phyloP scores from a whole-genome alignment of 2,113 vertebrate genomes.

The Helogale parvula region DNA sequence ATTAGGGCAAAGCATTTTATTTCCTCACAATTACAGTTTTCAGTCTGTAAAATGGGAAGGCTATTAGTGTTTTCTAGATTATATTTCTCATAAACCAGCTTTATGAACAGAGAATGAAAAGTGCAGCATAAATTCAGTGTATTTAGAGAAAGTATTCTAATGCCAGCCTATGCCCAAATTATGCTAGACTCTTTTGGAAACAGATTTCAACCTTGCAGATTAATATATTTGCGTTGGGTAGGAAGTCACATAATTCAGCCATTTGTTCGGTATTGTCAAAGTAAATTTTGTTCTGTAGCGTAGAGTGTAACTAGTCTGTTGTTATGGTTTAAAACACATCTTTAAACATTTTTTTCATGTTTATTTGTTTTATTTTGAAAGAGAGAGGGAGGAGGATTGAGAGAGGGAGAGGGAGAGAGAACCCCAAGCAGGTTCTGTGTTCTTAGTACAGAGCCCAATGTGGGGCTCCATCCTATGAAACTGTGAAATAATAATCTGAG shows the following conservation, averaged over 20 bases:
- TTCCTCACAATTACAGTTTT: conserved; percentile 62
- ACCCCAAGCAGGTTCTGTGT: no score
- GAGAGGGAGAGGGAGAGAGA: no score
- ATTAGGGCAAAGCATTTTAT: conserved; percentile 59
- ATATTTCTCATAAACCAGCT: conserved; percentile 37
- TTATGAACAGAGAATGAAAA: conserved; percentile 29
- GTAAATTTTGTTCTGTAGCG: conserved; percentile 11
- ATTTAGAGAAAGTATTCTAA: conserved; percentile 31
- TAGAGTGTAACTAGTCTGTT: neutral
- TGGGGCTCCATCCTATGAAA: no score
- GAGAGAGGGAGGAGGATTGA: no score
- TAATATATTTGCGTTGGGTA: neutral
- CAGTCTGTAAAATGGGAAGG: conserved; percentile 28
- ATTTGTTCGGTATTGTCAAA: conserved; percentile 30
- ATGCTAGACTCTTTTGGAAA: neutral
- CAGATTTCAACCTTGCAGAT: neutral
- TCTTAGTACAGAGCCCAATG: no score
- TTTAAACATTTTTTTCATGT: no score
- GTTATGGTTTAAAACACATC: neutral
- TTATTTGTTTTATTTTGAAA: no score
- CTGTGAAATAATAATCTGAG: no score
- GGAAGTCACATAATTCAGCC: neutral
- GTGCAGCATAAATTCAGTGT: neutral
- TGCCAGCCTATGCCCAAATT: neutral
- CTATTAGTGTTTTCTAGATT: neutral